phyloP scores from a whole-genome alignment of 2,113 vertebrate genomes.

The Oryzias javanicus region DNA sequence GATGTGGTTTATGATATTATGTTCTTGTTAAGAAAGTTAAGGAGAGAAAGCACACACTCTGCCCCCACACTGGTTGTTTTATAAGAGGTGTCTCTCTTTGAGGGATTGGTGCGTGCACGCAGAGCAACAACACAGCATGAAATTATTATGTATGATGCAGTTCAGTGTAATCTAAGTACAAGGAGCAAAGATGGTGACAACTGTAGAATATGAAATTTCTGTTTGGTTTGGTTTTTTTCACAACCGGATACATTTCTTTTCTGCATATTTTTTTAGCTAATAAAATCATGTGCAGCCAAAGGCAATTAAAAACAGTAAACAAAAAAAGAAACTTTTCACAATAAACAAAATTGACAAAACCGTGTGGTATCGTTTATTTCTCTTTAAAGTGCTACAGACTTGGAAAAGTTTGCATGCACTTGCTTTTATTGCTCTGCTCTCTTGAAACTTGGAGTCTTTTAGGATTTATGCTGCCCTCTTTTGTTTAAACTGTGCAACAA shows the following conservation, averaged over 20 bases:
- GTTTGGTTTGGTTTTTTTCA: not conserved
- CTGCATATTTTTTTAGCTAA: too few species aligned
- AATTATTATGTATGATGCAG: constrained; percentile 7
- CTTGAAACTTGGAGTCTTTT: constrained; percentile 5
- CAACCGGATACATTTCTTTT: not conserved
- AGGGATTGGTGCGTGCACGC: constrained; percentile 64
- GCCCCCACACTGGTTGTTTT: constrained; percentile 64
- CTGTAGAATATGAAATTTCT: not conserved
- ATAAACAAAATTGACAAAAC: not conserved
- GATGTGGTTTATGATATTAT: constrained; percentile 80
- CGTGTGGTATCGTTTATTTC: not conserved
- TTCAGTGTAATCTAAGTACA: constrained; percentile 14
- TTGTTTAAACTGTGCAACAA: constrained; percentile 43
- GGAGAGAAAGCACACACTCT: constrained; percentile 40
- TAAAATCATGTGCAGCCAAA: not conserved
- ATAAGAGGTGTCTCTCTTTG: constrained; percentile 66
- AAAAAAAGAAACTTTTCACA: not conserved
- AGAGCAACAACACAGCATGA: constrained; percentile 47
- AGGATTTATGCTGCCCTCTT: constrained; percentile 65
- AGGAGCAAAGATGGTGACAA: constrained; percentile 7
- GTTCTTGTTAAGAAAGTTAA: constrained; percentile 74
- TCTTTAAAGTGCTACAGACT: not conserved
- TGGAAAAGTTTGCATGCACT: not conserved
- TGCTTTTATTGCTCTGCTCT: constrained; percentile 5
- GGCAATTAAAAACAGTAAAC: not conserved